Base-by-base conservation (phyloP, 92 coral and sea anemone genomes). In the Palythoa grandiflora region DNA sequence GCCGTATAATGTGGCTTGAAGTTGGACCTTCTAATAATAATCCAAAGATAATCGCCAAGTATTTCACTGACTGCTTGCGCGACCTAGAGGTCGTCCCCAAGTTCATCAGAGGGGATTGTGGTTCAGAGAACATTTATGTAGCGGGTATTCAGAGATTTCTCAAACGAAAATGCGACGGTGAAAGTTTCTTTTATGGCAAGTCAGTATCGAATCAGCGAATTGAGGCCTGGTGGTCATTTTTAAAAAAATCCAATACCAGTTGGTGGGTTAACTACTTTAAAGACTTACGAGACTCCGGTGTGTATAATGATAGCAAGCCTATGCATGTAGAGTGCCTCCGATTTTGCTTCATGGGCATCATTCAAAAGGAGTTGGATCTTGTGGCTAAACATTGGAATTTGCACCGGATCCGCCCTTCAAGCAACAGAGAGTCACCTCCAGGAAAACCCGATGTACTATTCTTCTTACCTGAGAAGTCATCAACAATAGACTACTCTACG, bases 1-100 rank as follows among this genome's bases (percentile, higher is more conserved):
- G 85, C 5, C 85, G 85, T 4, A 80, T 80, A 5, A 21, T 80
- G 72, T 80, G 85, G 85, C 21, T 80, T 19, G 85, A 80, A 16
- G 85, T 80, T 21, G 85, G 85, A 1, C 73, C 73, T 14, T 54
- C 53, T 9, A 80, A 80, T 35, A 80, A 60, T 16, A 28, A 80
- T 14, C 86, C 86, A 3, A 36, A 21, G 6, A 37, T 81, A 6
- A 68, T 61, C 19, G 86, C 75, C 1, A 60, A 61, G 19, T 81
- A 81, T 38, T 81, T 57, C 60, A 61, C 19, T 14, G 86, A 81
- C 47, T 63, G 53, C 48, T 40, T 81, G 15, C 86, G 75, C 1
- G 35, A 35, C 5, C 21, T 61, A 1, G 51, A 50, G 5, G 86
- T 75, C 6, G 73, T 38, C 1, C 73, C 86, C 8, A 81, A 60